These are phyloP conservation scores for Apodemia duryi DNA, from an alignment of 2,888 invertebrate genomes.

Conservation along the genomic window DNA sequence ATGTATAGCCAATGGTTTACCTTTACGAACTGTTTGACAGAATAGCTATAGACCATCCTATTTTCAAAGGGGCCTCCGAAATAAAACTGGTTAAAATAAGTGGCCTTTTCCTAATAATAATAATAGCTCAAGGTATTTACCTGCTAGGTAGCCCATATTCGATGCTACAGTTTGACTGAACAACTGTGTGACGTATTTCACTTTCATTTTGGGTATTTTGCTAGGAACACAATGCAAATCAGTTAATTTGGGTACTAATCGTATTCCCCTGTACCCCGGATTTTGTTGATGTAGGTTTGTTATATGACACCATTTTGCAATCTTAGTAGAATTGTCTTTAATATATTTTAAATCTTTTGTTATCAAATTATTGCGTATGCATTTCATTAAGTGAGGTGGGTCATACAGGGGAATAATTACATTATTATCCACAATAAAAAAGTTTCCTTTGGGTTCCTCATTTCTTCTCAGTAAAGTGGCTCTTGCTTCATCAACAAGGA, in stretches of 20 bases:
- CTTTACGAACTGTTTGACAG: too few relatives aligned
- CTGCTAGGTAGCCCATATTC: slow-evolving; percentile 36
- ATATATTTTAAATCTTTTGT: slow-evolving; percentile 27
- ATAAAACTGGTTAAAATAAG: too few relatives aligned
- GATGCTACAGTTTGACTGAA: slow-evolving; percentile 36
- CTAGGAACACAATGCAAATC: slow-evolving; percentile 13
- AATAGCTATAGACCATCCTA: too few relatives aligned
- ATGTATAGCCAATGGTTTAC: too few relatives aligned
- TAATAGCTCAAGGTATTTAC: slow-evolving; percentile 24
- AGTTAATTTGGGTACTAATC: slow-evolving; percentile 18
- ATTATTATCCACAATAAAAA: slow-evolving; percentile 28
- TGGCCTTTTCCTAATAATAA: neutral
- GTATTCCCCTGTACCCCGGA: slow-evolving; percentile 19
- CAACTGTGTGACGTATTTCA: slow-evolving; percentile 31
- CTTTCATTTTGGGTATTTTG: slow-evolving; percentile 13
- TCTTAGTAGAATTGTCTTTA: slow-evolving; percentile 15
- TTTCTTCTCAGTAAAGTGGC: slow-evolving; percentile 20
- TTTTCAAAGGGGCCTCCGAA: too few relatives aligned
- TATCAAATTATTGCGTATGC: slow-evolving; percentile 34
- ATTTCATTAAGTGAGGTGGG: slow-evolving; percentile 33
- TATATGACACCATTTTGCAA: slow-evolving; percentile 24
- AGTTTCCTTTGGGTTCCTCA: slow-evolving; percentile 26
- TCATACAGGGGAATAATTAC: slow-evolving; percentile 34
- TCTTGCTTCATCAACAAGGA: slow-evolving; percentile 31
- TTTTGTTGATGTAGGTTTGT: neutral